Evolutionary conservation across 2,113 vertebrate genomes (phyloP).

Genomic region (Istiophorus platypterus): DNA sequence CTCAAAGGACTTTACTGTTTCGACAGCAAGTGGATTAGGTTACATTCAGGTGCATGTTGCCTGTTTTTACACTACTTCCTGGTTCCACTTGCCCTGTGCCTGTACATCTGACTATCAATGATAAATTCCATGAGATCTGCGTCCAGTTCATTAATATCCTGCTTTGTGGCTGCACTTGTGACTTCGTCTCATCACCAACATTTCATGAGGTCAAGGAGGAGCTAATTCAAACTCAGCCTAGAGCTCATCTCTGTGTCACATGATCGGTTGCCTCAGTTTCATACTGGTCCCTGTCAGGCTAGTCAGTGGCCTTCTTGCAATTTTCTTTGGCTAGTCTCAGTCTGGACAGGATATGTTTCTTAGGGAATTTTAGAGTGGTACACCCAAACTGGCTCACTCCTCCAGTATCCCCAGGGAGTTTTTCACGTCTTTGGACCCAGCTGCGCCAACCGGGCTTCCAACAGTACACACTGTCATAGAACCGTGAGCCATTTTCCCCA

Average conservation of each 20-base stretch:
- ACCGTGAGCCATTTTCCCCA: slow-evolving; percentile 85
- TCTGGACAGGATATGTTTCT: slow-evolving; percentile 86
- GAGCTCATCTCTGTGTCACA: slow-evolving; percentile 12
- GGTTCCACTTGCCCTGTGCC: slow-evolving; percentile 24
- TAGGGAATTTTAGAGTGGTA: slow-evolving; percentile 87
- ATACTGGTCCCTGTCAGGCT: slow-evolving; percentile 17
- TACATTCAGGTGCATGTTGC: slow-evolving; percentile 70
- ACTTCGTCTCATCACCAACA: slow-evolving; percentile 26
- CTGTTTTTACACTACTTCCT: slow-evolving; percentile 29
- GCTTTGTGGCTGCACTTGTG: slow-evolving; percentile 37
- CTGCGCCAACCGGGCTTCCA: slow-evolving; percentile 89
- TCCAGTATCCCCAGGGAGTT: slow-evolving; percentile 84
- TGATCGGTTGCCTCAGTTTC: background rate
- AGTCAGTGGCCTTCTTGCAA: slow-evolving; percentile 69
- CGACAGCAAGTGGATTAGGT: slow-evolving; percentile 31
- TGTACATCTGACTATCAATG: slow-evolving; percentile 1
- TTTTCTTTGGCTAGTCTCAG: slow-evolving; percentile 83
- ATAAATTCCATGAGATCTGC: background rate
- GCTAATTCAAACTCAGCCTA: slow-evolving; percentile 10
- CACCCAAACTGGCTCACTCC: slow-evolving; percentile 88
- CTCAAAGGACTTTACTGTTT: slow-evolving; percentile 22
- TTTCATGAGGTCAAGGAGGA: slow-evolving; percentile 9
- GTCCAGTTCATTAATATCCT: slow-evolving; percentile 6
- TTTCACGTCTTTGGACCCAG: slow-evolving; percentile 88
- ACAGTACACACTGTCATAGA: slow-evolving; percentile 87